Percentiles rank a stretch among this genome's conserved stretches.
phyloP scores from a whole-genome alignment of 2,797 vertebrate genomes.

The Sebastes oblongus region DNA sequence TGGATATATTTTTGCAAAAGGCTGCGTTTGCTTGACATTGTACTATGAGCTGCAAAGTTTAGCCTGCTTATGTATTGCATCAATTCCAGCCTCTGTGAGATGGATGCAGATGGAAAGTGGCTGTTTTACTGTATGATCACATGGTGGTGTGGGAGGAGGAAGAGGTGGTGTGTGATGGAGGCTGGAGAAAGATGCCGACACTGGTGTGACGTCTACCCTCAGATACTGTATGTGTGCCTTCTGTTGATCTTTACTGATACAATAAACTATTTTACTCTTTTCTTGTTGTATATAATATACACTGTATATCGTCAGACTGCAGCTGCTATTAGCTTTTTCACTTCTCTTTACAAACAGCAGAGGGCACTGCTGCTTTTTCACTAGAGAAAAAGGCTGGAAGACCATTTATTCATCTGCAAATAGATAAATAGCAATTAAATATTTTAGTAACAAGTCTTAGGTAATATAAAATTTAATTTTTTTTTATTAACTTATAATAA shows the following conservation, averaged over 20 bases:
- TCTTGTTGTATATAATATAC: background rate
- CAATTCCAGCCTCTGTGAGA: background rate
- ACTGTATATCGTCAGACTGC: no score
- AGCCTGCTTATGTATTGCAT: conserved; percentile 33
- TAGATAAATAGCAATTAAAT: accelerated
- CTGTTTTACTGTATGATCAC: conserved; percentile 42
- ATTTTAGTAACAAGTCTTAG: accelerated
- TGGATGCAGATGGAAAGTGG: conserved; percentile 17
- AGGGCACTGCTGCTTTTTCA: accelerated
- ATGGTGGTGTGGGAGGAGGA: background rate
- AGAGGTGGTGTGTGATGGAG: background rate
- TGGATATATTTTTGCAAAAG: conserved; percentile 82
- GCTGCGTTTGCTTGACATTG: conserved; percentile 62
- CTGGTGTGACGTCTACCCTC: conserved; percentile 50
- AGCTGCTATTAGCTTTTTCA: no score
- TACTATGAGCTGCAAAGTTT: conserved; percentile 47
- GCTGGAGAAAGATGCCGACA: conserved; percentile 28
- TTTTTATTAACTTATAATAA: no score
- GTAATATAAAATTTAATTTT: accelerated
- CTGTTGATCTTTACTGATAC: conserved; percentile 89
- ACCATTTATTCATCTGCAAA: no score
- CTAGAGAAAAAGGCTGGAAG: accelerated
- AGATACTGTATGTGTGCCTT: conserved; percentile 73
- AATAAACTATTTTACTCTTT: conserved; percentile 87
- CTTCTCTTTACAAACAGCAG: no score